Percentiles rank a stretch among this genome's conserved stretches.
Evolutionary conservation across 2,113 vertebrate genomes (phyloP).

Genomic region (Athene cunicularia): DNA sequence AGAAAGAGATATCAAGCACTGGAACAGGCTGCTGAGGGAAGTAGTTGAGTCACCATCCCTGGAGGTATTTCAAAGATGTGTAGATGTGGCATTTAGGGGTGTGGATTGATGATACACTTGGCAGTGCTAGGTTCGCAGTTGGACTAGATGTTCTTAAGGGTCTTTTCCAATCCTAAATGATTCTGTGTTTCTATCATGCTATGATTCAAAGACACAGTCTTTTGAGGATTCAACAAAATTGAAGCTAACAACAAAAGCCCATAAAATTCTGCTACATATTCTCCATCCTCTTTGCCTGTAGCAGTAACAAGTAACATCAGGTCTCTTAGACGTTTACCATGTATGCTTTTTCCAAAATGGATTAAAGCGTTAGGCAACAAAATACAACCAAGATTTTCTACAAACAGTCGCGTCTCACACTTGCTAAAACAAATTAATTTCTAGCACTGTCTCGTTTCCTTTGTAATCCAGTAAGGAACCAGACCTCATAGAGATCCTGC

Average conservation of each 20-base stretch:
- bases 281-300: neutral
- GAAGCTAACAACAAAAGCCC: neutral
- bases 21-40: neutral
- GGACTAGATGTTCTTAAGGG: neutral
- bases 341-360: neutral
- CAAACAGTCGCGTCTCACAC: neutral
- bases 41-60: no score
- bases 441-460: neutral
- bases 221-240: neutral
- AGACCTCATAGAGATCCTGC: neutral
- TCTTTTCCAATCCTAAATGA: neutral
- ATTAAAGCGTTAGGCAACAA: neutral
- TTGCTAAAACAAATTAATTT: neutral
- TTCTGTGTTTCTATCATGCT: neutral
- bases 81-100: rapidly evolving
- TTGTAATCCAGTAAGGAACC: neutral
- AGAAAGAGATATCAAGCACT: neutral
- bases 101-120: neutral
- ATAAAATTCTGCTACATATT: neutral
- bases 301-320: neutral
- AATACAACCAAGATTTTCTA: neutral
- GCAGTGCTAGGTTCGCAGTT: neutral
- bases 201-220: neutral
- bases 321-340: neutral
- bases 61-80: neutral